A percentile compares a stretch with the other conserved stretches of the same genome.
Conservation (phyloP, 2,797 vertebrate genomes). For the Carapus acus region DNA sequence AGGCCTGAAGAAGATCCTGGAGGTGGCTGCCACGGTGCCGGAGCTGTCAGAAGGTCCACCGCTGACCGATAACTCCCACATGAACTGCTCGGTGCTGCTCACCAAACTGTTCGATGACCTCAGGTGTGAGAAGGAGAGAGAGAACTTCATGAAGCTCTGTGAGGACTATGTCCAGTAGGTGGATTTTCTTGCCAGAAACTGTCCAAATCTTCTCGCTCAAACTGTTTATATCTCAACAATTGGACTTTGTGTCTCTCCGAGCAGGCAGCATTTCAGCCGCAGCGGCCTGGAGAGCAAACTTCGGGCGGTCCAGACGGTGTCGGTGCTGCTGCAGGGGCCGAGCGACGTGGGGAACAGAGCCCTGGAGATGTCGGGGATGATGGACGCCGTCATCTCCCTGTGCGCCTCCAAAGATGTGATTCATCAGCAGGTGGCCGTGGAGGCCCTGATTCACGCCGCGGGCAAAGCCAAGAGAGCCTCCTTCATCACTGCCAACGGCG, state of each 20-base stretch:
- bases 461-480: conserved; percentile 95
- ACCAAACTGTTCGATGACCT: conserved; percentile 92
- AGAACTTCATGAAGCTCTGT: conserved; percentile 87
- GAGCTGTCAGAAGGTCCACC: conserved; percentile 71
- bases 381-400: conserved; percentile 87
- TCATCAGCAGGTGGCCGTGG: conserved; percentile 93
- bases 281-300: conserved; percentile 76
- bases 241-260: conserved; percentile 17
- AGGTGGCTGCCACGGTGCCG: conserved; percentile 82
- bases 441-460: conserved; percentile 90
- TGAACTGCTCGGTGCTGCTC: conserved; percentile 90
- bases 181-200: neutral
- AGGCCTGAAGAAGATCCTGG: conserved; percentile 92
- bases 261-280: conserved; percentile 82
- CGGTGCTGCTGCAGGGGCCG: conserved; percentile 92
- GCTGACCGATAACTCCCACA: conserved; percentile 85
- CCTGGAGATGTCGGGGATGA: conserved; percentile 90
- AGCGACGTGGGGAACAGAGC: conserved; percentile 87
- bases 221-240: too few species aligned
- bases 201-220: too few species aligned
- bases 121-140: conserved; percentile 86
- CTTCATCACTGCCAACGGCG: conserved; percentile 93
- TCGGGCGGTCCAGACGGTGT: conserved; percentile 88
- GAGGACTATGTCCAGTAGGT: conserved; percentile 89
- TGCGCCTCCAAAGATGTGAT: conserved; percentile 82